Evolutionary conservation across 2,113 vertebrate genomes (phyloP).

Genomic region (Oophaga pumilio): DNA sequence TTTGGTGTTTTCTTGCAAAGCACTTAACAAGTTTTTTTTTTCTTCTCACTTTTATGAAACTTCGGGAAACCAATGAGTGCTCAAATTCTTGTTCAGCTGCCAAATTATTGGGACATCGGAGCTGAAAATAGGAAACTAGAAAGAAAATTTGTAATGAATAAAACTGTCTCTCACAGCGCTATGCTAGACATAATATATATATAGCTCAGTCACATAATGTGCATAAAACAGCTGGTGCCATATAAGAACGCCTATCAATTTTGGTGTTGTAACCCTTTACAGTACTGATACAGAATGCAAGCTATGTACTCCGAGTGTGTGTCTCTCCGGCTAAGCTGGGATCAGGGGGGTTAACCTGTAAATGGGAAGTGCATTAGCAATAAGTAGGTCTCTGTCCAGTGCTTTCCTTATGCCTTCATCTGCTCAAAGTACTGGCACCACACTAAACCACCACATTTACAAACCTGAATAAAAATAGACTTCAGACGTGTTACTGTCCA

Average conservation of each 20-base stretch:
- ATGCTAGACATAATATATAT: slow-evolving; percentile 44
- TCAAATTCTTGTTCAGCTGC: background rate
- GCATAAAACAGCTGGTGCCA: slow-evolving; percentile 39
- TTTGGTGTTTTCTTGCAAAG: background rate
- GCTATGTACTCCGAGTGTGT: background rate
- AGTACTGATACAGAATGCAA: background rate
- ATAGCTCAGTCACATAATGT: slow-evolving; percentile 10
- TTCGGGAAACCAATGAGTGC: background rate
- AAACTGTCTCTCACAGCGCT: slow-evolving; percentile 14
- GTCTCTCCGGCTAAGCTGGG: background rate
- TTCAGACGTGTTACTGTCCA: slow-evolving; percentile 41
- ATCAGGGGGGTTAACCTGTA: slow-evolving; percentile 6
- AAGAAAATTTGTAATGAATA: slow-evolving; percentile 25
- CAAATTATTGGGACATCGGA: slow-evolving; percentile 27
- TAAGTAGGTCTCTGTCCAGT: slow-evolving; percentile 24
- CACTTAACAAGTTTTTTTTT: background rate
- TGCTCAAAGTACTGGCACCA: slow-evolving; percentile 21
- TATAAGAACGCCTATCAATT: background rate
- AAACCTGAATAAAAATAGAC: slow-evolving; percentile 41
- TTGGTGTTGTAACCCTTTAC: slow-evolving; percentile 31
- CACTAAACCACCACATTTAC: slow-evolving; percentile 42
- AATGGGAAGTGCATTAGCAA: background rate
- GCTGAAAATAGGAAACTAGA: slow-evolving; percentile 17
- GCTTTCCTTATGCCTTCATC: background rate
- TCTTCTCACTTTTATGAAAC: background rate